Base-by-base conservation (phyloP, 2,113 vertebrate species). In the Gyps fulvus region DNA sequence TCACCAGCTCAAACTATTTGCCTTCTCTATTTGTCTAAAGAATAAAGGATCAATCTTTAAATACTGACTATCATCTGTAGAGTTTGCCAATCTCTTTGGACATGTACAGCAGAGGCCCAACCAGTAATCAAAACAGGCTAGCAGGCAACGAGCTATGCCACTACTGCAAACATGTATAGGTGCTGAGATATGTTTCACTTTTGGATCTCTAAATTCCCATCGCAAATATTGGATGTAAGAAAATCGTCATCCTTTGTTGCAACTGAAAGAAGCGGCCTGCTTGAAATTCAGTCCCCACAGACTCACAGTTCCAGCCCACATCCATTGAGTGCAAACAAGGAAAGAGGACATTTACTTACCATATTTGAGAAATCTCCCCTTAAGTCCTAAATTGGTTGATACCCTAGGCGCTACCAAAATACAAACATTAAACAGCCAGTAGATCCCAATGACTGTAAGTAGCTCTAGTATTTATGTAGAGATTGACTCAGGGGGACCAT, bases 401-500 rank as follows among this genome's bases (percentile, higher is more conserved):
- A 61, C 7, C 49, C 43, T n/a, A 62, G 71, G 36, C 22, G 40
- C 58, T 72, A 83, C 7, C 40, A 57, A 95, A 81, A 71, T 27
- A 66, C 32, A 83, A 84, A 74, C 13, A 40, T 22, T 74, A 62
- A 94, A 71, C 13, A 31, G 73, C 14, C 54, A 47, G 26, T 0
- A 73, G 70, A 80, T n/a, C 15, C 26, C 26, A 71, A 4, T 16
- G n/a, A 87, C 34, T 69, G 16, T 23, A 89, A 49, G n/a, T 29
- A 87, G 47, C 47, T 63, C 23, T 10, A 50, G 15, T 15, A 55
- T 17, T 82, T 52, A 47, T 11, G 22, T 32, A 38, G 40, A 71
- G 16, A 59, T 16, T 62, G n/a, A 76, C 13, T 70, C 1, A 0
- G 32, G 16, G 19, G 10, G 5, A 82, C 18, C 38, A 84, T 0